These are phyloP conservation scores for Morbakka virulenta DNA, from an alignment of 30 jellyfish, hydroid and myxozoan genomes.

Conservation along the genomic window DNA sequence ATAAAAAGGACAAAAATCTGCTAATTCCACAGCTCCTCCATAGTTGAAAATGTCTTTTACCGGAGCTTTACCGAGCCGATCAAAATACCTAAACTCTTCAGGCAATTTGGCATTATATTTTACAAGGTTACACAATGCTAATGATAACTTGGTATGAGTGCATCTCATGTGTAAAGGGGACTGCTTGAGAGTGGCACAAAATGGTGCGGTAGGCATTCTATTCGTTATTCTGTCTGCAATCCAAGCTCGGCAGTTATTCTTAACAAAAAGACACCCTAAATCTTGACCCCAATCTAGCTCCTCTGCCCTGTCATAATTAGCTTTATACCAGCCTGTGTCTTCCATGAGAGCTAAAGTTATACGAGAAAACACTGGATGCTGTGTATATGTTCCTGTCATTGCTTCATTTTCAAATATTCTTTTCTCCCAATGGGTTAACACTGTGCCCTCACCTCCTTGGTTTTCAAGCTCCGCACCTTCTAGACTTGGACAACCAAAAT, in stretches of 20 bases:
- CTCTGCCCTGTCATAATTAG: constrained; percentile 86
- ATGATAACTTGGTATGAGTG: constrained; percentile 82
- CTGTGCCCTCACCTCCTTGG: constrained; percentile 97
- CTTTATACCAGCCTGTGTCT: constrained; percentile 96
- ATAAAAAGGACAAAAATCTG: constrained; percentile 91
- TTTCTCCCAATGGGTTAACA: constrained; percentile 93
- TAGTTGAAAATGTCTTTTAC: constrained; percentile 79
- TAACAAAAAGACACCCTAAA: constrained; percentile 83
- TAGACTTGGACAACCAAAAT: constrained; percentile 67
- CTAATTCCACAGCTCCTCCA: constrained; percentile 96
- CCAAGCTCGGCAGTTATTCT: constrained; percentile 95
- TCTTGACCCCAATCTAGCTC: constrained; percentile 87
- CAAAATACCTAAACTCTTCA: constrained; percentile 75
- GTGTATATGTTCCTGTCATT: constrained; percentile 95
- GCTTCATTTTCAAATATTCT: constrained; percentile 91
- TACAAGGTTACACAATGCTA: constrained; percentile 83
- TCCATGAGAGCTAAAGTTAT: constrained; percentile 89
- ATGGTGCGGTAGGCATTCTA: constrained; percentile 78
- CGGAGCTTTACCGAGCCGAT: constrained; percentile 74
- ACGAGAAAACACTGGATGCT: constrained; percentile 88
- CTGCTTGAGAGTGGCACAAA: constrained; percentile 91
- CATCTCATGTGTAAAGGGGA: constrained; percentile 94
- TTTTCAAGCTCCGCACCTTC: constrained; percentile 95
- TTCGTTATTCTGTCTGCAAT: constrained; percentile 77
- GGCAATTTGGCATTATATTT: constrained; percentile 75